phyloP scores from a whole-genome alignment of 2,113 vertebrate genomes.

The Caranx melampygus region DNA sequence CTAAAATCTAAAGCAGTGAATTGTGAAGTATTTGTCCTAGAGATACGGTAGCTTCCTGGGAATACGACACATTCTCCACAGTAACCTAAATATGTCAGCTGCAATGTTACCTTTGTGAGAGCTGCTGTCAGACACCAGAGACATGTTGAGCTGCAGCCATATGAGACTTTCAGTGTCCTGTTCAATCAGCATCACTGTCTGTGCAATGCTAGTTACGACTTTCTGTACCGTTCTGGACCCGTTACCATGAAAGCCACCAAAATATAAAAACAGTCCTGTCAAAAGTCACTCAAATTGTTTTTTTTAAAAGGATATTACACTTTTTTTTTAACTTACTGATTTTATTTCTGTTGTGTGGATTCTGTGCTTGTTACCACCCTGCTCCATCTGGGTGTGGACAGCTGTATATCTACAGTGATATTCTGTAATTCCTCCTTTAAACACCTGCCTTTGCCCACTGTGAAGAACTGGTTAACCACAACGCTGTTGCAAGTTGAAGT shows the following conservation, averaged over 20 bases:
- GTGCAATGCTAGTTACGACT: background rate
- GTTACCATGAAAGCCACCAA: background rate
- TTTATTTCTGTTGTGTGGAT: background rate
- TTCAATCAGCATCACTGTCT: background rate
- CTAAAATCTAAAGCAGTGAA: background rate
- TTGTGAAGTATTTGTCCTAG: background rate
- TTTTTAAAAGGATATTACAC: background rate
- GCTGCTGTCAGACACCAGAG: background rate
- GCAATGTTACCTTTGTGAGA: conserved; percentile 9
- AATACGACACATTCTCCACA: conserved; percentile 16
- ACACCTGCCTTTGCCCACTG: no score
- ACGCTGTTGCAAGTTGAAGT: no score
- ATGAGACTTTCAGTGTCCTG: conserved; percentile 38
- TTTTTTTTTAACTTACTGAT: background rate
- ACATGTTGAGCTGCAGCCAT: conserved; percentile 7
- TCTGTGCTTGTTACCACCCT: background rate
- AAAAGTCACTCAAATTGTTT: background rate
- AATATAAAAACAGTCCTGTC: background rate
- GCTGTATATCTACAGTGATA: no score
- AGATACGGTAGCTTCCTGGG: background rate
- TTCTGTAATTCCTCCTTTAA: no score
- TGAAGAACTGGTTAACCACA: no score
- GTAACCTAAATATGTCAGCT: conserved; percentile 26
- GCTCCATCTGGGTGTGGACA: background rate
- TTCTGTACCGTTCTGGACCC: no score